Evolutionary conservation across 2,113 vertebrate genomes (phyloP).

Genomic region (Falcunculus frontatus): DNA sequence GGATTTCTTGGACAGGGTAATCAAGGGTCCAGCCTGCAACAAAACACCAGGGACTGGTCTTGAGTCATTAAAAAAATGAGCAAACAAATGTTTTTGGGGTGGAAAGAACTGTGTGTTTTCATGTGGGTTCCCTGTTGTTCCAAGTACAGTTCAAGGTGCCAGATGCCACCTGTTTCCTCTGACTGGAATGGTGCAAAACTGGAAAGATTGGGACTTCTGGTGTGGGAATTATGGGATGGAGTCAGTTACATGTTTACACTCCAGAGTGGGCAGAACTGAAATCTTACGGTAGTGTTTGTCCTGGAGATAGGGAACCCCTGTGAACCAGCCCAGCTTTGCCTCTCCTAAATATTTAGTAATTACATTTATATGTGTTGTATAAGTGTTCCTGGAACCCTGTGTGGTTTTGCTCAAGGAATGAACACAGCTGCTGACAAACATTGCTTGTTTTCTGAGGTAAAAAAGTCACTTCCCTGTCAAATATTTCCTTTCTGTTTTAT

Average conservation of each 20-base stretch:
- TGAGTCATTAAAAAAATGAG: neutral
- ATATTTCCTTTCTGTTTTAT: neutral
- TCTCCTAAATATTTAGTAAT: neutral
- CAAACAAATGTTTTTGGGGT: neutral
- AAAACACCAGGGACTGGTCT: neutral
- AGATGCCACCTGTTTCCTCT: neutral
- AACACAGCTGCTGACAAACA: neutral
- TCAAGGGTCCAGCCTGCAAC: neutral
- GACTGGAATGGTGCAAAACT: neutral
- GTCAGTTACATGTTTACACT: neutral
- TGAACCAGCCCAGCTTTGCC: neutral
- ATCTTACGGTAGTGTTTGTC: neutral
- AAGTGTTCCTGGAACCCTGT: neutral
- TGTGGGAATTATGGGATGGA: neutral
- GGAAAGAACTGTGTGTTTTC: neutral
- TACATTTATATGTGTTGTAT: neutral
- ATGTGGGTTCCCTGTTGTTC: neutral
- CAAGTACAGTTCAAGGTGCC: neutral
- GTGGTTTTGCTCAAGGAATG: neutral
- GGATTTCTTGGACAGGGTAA: neutral
- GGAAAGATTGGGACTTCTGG: neutral
- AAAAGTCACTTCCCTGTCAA: slow-evolving; percentile 17
- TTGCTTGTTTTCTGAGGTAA: neutral
- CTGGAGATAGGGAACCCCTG: neutral
- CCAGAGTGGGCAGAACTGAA: neutral